These are phyloP conservation scores for Sicus ferrugineus DNA, from an alignment of 2,888 invertebrate species.

Conservation along the genomic window DNA sequence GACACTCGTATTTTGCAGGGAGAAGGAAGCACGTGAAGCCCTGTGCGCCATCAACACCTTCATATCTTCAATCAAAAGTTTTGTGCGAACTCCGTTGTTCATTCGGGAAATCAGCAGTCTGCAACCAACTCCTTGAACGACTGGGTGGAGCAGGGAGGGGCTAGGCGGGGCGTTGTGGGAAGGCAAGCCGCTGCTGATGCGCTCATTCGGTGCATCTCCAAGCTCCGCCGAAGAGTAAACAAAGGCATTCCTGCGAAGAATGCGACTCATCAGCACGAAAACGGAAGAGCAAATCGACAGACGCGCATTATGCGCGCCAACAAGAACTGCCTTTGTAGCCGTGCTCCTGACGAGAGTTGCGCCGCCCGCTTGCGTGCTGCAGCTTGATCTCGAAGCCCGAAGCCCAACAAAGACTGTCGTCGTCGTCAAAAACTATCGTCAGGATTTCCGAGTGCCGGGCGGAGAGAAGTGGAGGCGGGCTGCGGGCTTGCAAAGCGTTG, in stretches of 20 bases:
- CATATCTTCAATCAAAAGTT: slow-evolving; percentile 32
- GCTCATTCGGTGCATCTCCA: neutral
- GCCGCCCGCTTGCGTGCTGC: neutral
- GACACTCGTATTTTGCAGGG: neutral
- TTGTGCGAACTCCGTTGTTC: slow-evolving; percentile 38
- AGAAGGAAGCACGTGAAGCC: neutral
- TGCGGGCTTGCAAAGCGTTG: slow-evolving; percentile 3
- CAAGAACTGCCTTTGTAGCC: neutral
- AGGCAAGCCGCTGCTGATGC: too few species aligned
- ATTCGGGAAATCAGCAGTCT: too few species aligned
- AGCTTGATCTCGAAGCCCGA: slow-evolving; percentile 9
- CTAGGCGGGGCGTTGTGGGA: too few species aligned
- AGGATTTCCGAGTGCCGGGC: too few species aligned
- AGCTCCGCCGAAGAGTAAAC: neutral
- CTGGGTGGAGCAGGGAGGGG: too few species aligned
- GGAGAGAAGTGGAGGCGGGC: neutral
- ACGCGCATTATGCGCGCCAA: neutral
- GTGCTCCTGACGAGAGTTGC: neutral
- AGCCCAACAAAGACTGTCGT: slow-evolving; percentile 20
- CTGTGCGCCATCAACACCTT: slow-evolving; percentile 20
- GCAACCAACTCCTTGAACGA: too few species aligned
- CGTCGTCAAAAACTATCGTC: neutral
- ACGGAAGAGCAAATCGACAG: neutral
- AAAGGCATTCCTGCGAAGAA: neutral
- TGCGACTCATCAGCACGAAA: neutral